Conservation (phyloP, 2,113 vertebrate species). For the Glaucidium brasilianum region DNA sequence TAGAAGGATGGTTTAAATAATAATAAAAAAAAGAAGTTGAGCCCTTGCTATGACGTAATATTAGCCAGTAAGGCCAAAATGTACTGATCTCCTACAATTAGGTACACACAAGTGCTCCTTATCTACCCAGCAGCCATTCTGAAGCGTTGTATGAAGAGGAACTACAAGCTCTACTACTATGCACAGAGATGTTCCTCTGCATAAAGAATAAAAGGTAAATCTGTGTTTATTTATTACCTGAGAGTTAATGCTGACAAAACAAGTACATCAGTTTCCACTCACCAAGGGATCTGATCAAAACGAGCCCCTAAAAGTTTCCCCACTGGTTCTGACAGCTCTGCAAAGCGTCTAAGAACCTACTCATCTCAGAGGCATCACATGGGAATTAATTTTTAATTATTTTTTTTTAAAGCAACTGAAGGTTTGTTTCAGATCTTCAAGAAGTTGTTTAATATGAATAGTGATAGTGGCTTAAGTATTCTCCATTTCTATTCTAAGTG, state of each 20-base stretch:
- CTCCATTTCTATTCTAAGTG: neutral
- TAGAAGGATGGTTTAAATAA: neutral
- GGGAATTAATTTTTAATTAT: neutral
- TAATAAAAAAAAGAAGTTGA: neutral
- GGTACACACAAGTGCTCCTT: accelerated
- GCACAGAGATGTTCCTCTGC: neutral
- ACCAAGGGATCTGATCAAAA: neutral
- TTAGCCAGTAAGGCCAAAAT: neutral
- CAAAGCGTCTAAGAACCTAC: neutral
- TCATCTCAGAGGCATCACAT: neutral
- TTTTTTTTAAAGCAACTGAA: neutral
- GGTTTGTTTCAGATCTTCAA: neutral
- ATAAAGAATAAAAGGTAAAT: neutral
- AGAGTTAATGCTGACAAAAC: neutral
- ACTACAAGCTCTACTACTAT: neutral
- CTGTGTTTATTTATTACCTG: neutral
- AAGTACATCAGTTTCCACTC: neutral
- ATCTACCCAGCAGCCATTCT: neutral
- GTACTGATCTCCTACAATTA: neutral
- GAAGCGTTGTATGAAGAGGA: neutral
- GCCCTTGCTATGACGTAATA: neutral
- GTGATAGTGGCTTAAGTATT: neutral
- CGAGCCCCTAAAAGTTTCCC: neutral
- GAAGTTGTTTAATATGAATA: neutral
- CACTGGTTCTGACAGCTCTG: neutral